A percentile compares a stretch with the other conserved stretches of the same genome.
phyloP scores from a whole-genome alignment of 2,113 vertebrate genomes.

The Callionymus lyra region DNA sequence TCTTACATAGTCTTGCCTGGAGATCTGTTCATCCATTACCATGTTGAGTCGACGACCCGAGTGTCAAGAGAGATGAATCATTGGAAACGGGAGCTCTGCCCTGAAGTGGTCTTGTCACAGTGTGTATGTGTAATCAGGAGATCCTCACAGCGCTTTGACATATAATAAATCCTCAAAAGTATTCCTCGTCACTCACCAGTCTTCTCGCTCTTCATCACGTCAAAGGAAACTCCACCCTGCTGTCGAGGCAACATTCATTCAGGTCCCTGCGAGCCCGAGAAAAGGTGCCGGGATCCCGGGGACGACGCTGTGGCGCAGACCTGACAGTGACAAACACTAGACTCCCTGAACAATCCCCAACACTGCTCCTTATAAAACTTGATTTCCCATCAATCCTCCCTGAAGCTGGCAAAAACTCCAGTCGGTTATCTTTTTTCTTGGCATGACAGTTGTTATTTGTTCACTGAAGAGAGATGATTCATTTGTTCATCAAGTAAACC shows the following conservation, averaged over 20 bases:
- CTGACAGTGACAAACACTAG: conserved; percentile 48
- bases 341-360: conserved; percentile 25
- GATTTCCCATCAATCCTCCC: too few relatives aligned
- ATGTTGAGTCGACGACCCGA: conserved; percentile 45
- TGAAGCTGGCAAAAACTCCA: too few relatives aligned
- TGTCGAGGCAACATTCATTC: conserved; percentile 28
- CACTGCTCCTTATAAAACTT: too few relatives aligned
- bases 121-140: conserved; percentile 7
- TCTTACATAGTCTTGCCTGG: conserved; percentile 24
- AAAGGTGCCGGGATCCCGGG: conserved; percentile 29
- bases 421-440: too few relatives aligned
- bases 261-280: conserved; percentile 29
- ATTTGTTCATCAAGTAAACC: too few relatives aligned
- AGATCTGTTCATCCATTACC: conserved; percentile 48
- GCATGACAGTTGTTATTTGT: too few relatives aligned
- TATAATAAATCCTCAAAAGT: conserved; percentile 9
- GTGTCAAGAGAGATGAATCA: conserved; percentile 40
- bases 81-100: conserved; percentile 25
- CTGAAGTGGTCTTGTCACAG: conserved; percentile 2
- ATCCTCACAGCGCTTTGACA: conserved; percentile 10
- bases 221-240: background rate
- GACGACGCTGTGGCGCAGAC: conserved; percentile 36
- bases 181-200: too few relatives aligned
- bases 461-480: too few relatives aligned
- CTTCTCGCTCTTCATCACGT: background rate